Base-by-base conservation (phyloP, 2,888 invertebrate genomes). In the Lottia gigantea region DNA sequence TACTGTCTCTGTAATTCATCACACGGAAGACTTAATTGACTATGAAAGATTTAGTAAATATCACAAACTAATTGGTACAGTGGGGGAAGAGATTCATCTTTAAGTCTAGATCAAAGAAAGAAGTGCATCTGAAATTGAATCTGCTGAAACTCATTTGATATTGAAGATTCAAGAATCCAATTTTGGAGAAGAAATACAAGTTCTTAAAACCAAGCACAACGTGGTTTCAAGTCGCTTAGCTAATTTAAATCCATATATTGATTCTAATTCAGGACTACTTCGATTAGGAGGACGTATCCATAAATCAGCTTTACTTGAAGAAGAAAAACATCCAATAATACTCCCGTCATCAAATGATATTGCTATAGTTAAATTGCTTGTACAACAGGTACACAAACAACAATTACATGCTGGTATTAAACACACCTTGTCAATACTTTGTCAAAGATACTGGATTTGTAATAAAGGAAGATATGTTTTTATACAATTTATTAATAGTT, bases 341-440 rank as follows among this genome's bases (percentile, higher is more conserved):
- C 31, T 31, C 31, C 31, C 31, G 6, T 31, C 47, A 47, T 47
- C 47, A 2, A 14, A 47, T 47, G 3, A 14, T 16, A 8, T 47
- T 16, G 47, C n/a, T n/a, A n/a, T n/a, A n/a, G n/a, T 47, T 8
- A 47, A 47, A n/a, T 47, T 47, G n/a, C 2, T 47, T 16, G n/a
- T 47, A 47, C 16, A 14, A 2, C 47, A 47, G 7, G 47, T 47
- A 6, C 47, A 47, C 47, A 8, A 3, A 16, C 47, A 47, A 47
- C 16, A 47, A 47, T n/a, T 47, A 19, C 67, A 71, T 67, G 71
- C 67, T 14, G 71, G 71, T 26, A 67, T 67, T 45, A 23, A 67
- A 31, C 19, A n/a, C 46, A 31, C 66, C 49, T 12, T 66, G 1
- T 15, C 49, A 25, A 3, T 26, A 12, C 16, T 67, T 2, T 25